phyloP scores from a whole-genome alignment of 2,888 invertebrate genomes.

The Melanostoma mellinum region DNA sequence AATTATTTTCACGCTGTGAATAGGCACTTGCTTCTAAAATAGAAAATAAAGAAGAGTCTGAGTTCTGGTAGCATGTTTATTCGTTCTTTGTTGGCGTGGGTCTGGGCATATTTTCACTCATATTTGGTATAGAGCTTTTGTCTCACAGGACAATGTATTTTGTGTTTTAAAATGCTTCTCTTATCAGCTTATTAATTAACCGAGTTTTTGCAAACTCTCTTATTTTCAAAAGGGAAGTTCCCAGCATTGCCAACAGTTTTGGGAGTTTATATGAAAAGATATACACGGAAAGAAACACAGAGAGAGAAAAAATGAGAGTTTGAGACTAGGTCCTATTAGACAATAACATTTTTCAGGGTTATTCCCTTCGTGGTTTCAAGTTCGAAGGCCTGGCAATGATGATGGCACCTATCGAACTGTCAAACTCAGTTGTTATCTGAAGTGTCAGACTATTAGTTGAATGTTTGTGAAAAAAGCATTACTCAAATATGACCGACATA shows the following conservation, averaged over 20 bases:
- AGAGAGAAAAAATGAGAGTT: no score
- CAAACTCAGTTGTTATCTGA: no score
- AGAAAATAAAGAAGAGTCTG: slow-evolving; percentile 8
- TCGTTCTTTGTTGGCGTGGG: slow-evolving; percentile 1
- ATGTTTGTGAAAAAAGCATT: no score
- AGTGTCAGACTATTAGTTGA: no score
- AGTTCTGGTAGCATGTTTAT: slow-evolving; percentile 15
- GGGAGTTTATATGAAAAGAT: not conserved
- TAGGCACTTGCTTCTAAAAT: slow-evolving; percentile 35
- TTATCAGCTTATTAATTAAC: slow-evolving; percentile 14
- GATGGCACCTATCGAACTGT: no score
- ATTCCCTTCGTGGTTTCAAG: no score
- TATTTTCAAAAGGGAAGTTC: not conserved
- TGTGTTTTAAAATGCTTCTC: slow-evolving; percentile 3
- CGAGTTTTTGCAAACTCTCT: not conserved
- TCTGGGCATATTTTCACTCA: not conserved
- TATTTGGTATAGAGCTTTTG: slow-evolving; percentile 20
- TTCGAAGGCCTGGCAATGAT: no score
- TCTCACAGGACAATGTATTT: slow-evolving; percentile 13
- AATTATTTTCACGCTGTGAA: slow-evolving; percentile 67
- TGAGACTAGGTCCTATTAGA: no score
- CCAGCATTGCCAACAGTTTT: no score
- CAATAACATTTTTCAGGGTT: no score
- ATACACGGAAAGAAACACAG: not conserved
- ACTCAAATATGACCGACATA: no score